Evolutionary conservation across 2,113 vertebrate species (phyloP), one percentile per base, ranked within the genome.

Genomic region (Calonectris borealis): DNA sequence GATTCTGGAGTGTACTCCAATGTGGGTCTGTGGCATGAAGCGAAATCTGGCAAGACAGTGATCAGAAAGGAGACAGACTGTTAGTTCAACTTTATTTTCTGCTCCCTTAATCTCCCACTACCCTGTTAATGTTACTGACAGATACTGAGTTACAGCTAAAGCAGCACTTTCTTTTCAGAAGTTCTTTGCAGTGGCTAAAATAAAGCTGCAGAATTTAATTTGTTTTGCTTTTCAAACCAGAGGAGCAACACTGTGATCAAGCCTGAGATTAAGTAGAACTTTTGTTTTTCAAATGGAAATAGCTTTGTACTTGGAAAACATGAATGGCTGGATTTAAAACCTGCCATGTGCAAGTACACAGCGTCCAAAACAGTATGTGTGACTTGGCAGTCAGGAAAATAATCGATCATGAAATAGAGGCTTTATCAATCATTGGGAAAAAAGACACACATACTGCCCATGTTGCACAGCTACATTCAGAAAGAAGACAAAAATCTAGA

Each of bases 231-330:
- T 87, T 78, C 58, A 86, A 92, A 71, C 17, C n/a, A 83, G 36
- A 72, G 60, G 14, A 86, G 57, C 55, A 62, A 70, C 46, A 54
- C 20, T 32, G 10, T 68, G 14, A 60, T 92, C 25, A 57, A 92
- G 14, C 27, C 44, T 52, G 29, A 90, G 27, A 65, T 29, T 57
- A 78, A 88, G 54, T 2, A 42, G 69, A 92, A 81, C 80, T 70
- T 60, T 10, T 25, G 5, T 66, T 95, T 94, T 94, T 96, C 88
- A 94, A 73, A 93, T 82, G 73, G 69, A 92, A 96, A 94, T 88
- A 61, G 52, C 54, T 91, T 61, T 71, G 52, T 27, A 83, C 54
- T 94, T 95, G 88, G 91, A 96, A 88, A 91, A 80, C 81, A 44
- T 60, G 58, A 95, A 96, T 94, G 55, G 85, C 21, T 89, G 64